Percentiles rank a stretch among this genome's conserved stretches.
phyloP scores from a whole-genome alignment of 2,113 vertebrate species.

The Neotragus moschatus region DNA sequence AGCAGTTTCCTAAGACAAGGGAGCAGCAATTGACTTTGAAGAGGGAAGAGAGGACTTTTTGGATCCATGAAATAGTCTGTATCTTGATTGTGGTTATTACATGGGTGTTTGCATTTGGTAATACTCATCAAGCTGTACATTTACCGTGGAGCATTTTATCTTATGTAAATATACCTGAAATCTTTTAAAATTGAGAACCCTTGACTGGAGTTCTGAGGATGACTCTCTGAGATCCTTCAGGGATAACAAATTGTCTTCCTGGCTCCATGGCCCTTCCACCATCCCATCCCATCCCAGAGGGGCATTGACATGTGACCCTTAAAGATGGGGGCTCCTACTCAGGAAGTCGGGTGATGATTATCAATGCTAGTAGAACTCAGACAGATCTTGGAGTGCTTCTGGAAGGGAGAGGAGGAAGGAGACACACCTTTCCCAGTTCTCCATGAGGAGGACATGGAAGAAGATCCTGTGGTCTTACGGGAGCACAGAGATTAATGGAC shows the following conservation, averaged over 20 bases:
- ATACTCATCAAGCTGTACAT: neutral
- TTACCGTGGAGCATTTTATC: neutral
- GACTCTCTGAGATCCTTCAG: neutral
- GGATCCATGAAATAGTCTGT: neutral
- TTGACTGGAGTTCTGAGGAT: neutral
- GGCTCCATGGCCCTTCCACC: neutral
- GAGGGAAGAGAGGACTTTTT: neutral
- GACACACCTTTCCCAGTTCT: neutral
- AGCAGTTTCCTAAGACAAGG: neutral
- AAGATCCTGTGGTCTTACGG: neutral
- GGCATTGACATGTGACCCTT: neutral
- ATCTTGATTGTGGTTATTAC: neutral
- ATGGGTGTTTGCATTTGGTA: neutral
- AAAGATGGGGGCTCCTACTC: neutral
- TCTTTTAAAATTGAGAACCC: neutral
- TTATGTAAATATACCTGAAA: neutral
- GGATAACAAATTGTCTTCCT: neutral
- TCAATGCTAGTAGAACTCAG: neutral
- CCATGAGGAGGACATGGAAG: neutral
- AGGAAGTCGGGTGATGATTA: neutral
- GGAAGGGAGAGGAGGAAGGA: neutral
- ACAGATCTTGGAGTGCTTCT: neutral
- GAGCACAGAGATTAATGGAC: neutral
- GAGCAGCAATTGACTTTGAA: neutral
- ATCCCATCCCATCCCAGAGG: neutral